phyloP scores from a whole-genome alignment of 1,140 invertebrate genomes.

The Polypedilum vanderplanki region DNA sequence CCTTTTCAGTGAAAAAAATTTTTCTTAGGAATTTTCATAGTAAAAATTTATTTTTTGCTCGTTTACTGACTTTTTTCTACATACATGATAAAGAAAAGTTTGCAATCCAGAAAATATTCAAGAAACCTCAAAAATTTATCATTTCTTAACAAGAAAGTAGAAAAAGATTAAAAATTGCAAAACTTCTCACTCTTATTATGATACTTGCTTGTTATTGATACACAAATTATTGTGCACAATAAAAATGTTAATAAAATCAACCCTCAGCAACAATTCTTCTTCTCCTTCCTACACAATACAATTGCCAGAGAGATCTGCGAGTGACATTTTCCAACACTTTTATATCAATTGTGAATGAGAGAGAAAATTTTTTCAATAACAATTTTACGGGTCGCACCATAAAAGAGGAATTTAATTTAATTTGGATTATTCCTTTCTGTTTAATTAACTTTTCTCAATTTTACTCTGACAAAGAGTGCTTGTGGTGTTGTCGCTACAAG shows the following conservation, averaged over 20 bases:
- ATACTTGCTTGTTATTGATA: slow-evolving; percentile 22
- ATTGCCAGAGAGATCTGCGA: background rate
- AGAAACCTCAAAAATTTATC: too few species aligned
- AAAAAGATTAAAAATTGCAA: background rate
- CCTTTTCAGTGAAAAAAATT: background rate
- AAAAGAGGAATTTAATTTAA: slow-evolving; percentile 27
- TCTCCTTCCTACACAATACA: background rate
- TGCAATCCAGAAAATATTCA: background rate
- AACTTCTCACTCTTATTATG: background rate
- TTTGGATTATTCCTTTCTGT: slow-evolving; percentile 18
- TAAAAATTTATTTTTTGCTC: background rate
- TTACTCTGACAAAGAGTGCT: background rate
- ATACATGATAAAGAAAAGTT: background rate
- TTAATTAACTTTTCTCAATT: slow-evolving; percentile 11
- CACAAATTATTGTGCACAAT: slow-evolving; percentile 23
- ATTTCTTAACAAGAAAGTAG: too few species aligned
- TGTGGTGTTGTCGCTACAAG: background rate
- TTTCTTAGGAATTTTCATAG: background rate
- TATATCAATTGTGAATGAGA: background rate
- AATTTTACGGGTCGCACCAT: background rate
- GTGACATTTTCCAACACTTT: slow-evolving; percentile 23
- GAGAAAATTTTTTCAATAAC: slow-evolving; percentile 20
- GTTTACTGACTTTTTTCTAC: background rate
- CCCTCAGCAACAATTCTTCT: background rate
- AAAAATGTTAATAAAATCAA: slow-evolving; percentile 28